Base-by-base conservation (phyloP, 2,797 vertebrate genomes). In the Sciaenops ocellatus region DNA sequence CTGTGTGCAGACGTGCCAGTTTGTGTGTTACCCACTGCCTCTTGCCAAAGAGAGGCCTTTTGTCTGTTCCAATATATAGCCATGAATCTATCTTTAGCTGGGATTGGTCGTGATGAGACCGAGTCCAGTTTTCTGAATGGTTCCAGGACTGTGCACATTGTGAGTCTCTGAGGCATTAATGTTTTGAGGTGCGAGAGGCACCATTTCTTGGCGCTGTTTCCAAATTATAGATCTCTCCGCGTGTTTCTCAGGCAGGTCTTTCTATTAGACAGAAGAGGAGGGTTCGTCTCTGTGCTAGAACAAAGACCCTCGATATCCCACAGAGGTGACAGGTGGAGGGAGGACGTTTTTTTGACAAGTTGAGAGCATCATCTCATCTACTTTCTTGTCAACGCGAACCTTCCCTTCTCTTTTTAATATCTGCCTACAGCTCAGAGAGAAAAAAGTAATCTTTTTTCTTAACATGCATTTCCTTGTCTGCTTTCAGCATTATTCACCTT, bases 31-130 rank as follows among this genome's bases (percentile, higher is more conserved):
- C 79, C 83, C 75, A 57, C 76, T 79, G 56, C 60, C 17, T 84
- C 71, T 73, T 92, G 93, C 92, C 92, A 93, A 90, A 82, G 55
- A 79, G 30, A 83, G 55, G 65, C 85, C 81, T 92, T 92, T 87
- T 86, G 79, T 91, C 82, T 16, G 41, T 80, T 92, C 89, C 90
- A 89, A 70, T 77, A 84, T 73, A 87, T 88, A 91, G 87, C 76
- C 78, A 38, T 46, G 73, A 89, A 76, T 85, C 90, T 92, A 85
- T 92, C 87, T 92, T 93, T 91, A 89, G 84, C 77, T 48, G 50
- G 69, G 68, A 83, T 80, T 84, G 48, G 68, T 81, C n/a, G 11
- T 75, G 85, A 76, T 77, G 66, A 84, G 74, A 74, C 72, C 3
- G 44, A 71, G 79, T 88, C 83, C 77, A 59, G 61, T 87, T 88